Evolutionary conservation across 2,888 invertebrate genomes (phyloP).

Genomic region (Eristalis pertinax): DNA sequence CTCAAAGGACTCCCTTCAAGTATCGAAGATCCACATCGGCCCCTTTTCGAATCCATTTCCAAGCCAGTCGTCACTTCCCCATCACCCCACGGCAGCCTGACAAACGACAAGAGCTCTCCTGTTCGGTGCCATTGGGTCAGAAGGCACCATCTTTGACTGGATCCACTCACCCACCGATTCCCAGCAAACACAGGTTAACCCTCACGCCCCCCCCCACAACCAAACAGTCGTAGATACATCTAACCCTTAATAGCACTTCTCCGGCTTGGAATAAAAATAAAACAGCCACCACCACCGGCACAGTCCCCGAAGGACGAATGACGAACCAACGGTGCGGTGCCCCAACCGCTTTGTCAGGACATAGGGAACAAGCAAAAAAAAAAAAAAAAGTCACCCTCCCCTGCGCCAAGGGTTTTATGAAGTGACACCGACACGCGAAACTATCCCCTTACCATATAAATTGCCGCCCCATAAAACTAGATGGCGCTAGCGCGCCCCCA

Average conservation of each 20-base stretch:
- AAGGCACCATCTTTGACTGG: not conserved
- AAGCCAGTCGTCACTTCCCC: no score
- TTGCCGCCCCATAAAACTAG: slow-evolving; percentile 58
- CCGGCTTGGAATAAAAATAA: not conserved
- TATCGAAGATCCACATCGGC: no score
- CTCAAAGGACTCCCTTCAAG: no score
- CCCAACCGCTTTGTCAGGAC: no score
- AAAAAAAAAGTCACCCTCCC: not conserved
- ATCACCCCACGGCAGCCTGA: no score
- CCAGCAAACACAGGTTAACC: not conserved
- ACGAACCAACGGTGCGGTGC: not conserved
- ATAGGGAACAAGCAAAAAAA: slow-evolving; percentile 1
- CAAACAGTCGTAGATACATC: not conserved
- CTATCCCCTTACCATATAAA: slow-evolving; percentile 55
- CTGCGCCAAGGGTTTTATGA: slow-evolving; percentile 14
- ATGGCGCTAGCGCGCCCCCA: slow-evolving; percentile 47
- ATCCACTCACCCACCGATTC: not conserved
- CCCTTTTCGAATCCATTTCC: no score
- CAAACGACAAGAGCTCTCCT: no score
- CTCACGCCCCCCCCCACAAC: not conserved
- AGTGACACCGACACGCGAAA: slow-evolving; percentile 17
- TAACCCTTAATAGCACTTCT: not conserved
- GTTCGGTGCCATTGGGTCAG: no score
- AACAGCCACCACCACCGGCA: not conserved
- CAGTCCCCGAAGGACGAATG: not conserved